Percentiles rank a stretch among this genome's conserved stretches.
phyloP scores from a whole-genome alignment of 2,888 invertebrate genomes.

The Drosophila basisetae region DNA sequence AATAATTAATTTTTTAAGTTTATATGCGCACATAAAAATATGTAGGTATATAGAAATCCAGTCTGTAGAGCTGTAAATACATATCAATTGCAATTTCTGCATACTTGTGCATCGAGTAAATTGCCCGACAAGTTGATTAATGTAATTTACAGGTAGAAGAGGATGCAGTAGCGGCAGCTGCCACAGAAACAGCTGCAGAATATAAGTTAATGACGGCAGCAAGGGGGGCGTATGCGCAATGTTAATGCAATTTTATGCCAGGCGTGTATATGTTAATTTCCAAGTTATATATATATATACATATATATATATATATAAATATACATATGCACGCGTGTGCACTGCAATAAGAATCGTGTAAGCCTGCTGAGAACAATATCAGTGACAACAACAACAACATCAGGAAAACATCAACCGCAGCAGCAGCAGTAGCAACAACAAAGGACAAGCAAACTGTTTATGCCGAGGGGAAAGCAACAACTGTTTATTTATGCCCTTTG shows the following conservation, averaged over 20 bases:
- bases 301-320: neutral
- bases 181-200: slow-evolving; percentile 4
- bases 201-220: slow-evolving; percentile 63
- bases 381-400: slow-evolving; percentile 39
- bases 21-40: neutral
- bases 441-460: slow-evolving; percentile 2
- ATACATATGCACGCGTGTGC: slow-evolving; percentile 16
- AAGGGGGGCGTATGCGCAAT: slow-evolving; percentile 62
- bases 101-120: slow-evolving; percentile 46
- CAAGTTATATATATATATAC: neutral
- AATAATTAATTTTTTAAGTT: slow-evolving; percentile 38
- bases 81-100: slow-evolving; percentile 33
- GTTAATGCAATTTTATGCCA: slow-evolving; percentile 67
- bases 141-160: slow-evolving; percentile 61
- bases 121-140: slow-evolving; percentile 73
- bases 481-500: slow-evolving; percentile 61
- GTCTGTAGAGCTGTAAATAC: slow-evolving; percentile 1
- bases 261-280: slow-evolving; percentile 15
- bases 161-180: slow-evolving; percentile 21
- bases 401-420: slow-evolving; percentile 16
- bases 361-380: slow-evolving; percentile 59
- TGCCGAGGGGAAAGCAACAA: slow-evolving; percentile 8
- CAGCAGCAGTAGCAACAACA: slow-evolving; percentile 13
- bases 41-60: slow-evolving; percentile 1
- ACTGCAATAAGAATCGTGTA: slow-evolving; percentile 74